phyloP scores from a whole-genome alignment of 2,113 vertebrate species.

The Astur gentilis region DNA sequence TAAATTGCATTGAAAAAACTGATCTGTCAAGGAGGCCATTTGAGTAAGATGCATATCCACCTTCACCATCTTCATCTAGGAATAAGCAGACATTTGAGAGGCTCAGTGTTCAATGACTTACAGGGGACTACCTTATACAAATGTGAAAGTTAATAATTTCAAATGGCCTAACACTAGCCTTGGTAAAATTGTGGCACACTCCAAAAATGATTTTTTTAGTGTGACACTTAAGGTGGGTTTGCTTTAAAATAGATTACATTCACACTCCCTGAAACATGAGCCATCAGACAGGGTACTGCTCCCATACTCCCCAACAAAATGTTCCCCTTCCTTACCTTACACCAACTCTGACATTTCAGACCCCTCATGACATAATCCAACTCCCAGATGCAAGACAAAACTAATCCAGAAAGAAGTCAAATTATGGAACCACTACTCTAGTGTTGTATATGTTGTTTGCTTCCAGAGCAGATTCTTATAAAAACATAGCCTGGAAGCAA shows the following conservation, averaged over 20 bases:
- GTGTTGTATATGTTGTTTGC: accelerated
- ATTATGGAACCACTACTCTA: background rate
- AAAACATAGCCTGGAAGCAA: background rate
- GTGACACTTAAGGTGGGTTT: background rate
- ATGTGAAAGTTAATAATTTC: background rate
- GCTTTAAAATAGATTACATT: background rate
- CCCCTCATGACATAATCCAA: background rate
- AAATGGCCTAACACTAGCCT: background rate
- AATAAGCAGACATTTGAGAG: accelerated
- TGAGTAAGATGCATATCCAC: background rate
- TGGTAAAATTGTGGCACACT: background rate
- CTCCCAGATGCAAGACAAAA: background rate
- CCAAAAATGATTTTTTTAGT: background rate
- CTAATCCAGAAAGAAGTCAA: background rate
- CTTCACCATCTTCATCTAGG: background rate
- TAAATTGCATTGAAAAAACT: background rate
- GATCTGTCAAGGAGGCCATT: background rate
- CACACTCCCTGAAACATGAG: background rate
- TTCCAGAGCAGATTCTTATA: background rate
- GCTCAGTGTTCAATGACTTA: accelerated
- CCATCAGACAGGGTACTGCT: background rate
- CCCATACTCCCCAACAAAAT: background rate
- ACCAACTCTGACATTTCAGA: background rate
- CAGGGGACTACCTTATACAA: background rate
- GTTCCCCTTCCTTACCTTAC: background rate